Base-by-base conservation (phyloP, 1,140 invertebrate species). In the Orius insidiosus region DNA sequence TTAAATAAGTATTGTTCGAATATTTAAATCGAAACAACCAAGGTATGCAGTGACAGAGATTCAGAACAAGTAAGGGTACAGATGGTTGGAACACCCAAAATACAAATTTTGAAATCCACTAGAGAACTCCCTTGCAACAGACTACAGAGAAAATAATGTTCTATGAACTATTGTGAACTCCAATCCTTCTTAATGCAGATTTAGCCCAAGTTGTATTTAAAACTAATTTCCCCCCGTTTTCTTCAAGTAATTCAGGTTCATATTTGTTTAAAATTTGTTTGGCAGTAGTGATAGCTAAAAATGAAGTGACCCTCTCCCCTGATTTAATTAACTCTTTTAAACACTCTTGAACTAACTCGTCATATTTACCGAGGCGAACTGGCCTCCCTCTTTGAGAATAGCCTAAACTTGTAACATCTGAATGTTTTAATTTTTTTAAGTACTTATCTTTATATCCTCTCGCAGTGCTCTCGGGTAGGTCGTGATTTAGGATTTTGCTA, bases 181-280 rank as follows among this genome's bases (percentile, higher is more conserved):
- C 53, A 19, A 55, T 56, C 40, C 55, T 49, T 42, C 53, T 56
- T 7, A 64, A 52, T 45, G 63, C 63, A 15, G 60, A 62, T 50
- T 64, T 64, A 8, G 62, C 62, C 62, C 62, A 64, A 6, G 60
- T 59, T 6, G 55, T 53, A 47, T 61, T 64, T 1, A 64, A 51
- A 45, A 60, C 60, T 14, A 64, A 52, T 13, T 54, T 54, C 6
- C 62, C 62, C 10, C 62, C 62, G 53, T 61, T 56, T 40, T 63
- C 62, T 46, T 60, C 54, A 11, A 64, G 52, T 8, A 63, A 46
- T 18, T 46, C 47, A 4, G 62, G 61, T 34, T 64, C 60, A 48
- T 60, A 55, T 49, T 63, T 59, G 50, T 58, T 59, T 5, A 64
- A 51, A 19, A 64, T 59, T 47, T 63, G 55, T 45, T 60, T 60